Base-by-base conservation (phyloP, 92 coral and sea anemone genomes). In the Phenganax subtilis region DNA sequence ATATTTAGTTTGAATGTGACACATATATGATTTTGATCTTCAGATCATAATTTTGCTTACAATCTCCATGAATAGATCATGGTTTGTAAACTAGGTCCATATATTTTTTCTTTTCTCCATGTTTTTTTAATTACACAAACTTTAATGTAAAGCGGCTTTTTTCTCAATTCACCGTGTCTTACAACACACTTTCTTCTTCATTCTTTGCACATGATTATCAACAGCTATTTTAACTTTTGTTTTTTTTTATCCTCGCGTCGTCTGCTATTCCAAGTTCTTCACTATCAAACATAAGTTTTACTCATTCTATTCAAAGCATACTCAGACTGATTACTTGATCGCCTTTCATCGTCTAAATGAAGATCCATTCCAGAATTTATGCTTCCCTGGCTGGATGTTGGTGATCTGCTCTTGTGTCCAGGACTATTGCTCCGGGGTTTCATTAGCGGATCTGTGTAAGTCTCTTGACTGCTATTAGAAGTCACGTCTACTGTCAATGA, bases 261-360 rank as follows among this genome's bases (percentile, higher is more conserved):
- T 10, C n/a, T 10, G 54, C 6, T 10, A 29, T 7, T 9, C 10
- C 14, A 25, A 16, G 25, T 9, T 9, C 73, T 68, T 30, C 30
- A 16, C 76, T 72, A 14, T 75, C 64, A 75, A 55, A 75, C 80
- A 51, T 75, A 75, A 17, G 80, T 75, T 29, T 75, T 75, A 27
- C 10, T 72, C 75, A 69, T 69, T 54, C 76, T 72, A 55, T 7
- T 55, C 64, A 30, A 12, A 7, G 37, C 1, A 30, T 8, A 0
- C 12, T 75, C 80, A 8, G 77, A 6, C n/a, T 55, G 20, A 75
- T 0, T 57, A 55, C 63, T 59, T 25, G 9, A 27, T 29, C 51
- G 44, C 12, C 63, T 25, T 75, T 53, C 77, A 16, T 10, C 6
- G 27, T 68, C 73, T 11, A 17, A 11, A 4, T 68, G 53, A 11